These are phyloP conservation scores for Clarias magur DNA, from an alignment of 2,113 vertebrate species.

Conservation along the genomic window DNA sequence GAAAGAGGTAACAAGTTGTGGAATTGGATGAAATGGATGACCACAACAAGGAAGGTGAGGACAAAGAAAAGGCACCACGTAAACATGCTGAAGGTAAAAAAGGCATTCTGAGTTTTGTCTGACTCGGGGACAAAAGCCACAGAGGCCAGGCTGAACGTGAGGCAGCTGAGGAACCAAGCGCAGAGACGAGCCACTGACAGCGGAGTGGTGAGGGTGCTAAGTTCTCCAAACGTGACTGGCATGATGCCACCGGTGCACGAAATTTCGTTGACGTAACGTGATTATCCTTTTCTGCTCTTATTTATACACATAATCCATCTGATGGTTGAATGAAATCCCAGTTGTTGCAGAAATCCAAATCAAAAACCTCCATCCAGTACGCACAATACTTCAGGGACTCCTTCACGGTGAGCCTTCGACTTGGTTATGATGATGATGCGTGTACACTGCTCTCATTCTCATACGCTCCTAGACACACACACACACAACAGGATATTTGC, in stretches of 20 bases:
- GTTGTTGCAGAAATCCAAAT: constrained; percentile 2
- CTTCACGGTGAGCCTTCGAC: not conserved
- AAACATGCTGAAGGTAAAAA: constrained; percentile 69
- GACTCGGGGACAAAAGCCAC: not conserved
- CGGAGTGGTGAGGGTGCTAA: constrained; percentile 67
- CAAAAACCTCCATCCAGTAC: not conserved
- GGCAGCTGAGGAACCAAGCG: constrained; percentile 65
- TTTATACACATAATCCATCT: not conserved
- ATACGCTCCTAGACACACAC: not conserved
- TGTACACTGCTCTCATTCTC: not conserved
- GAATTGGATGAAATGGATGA: constrained; percentile 71
- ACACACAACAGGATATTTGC: constrained; percentile 30
- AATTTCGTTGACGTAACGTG: not conserved
- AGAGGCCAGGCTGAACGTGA: constrained; percentile 70
- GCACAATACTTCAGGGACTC: not conserved
- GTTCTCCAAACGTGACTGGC: constrained; percentile 74
- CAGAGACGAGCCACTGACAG: constrained; percentile 66
- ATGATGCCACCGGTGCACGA: constrained; percentile 52
- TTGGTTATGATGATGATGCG: not conserved
- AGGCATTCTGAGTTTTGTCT: fast-evolving
- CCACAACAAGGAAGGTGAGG: constrained; percentile 68
- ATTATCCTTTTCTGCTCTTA: not conserved
- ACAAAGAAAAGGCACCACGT: constrained; percentile 76
- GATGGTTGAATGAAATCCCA: not conserved
- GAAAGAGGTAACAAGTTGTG: constrained; percentile 74